Base-by-base conservation (phyloP, 2,797 vertebrate genomes). In the Acridotheres tristis region DNA sequence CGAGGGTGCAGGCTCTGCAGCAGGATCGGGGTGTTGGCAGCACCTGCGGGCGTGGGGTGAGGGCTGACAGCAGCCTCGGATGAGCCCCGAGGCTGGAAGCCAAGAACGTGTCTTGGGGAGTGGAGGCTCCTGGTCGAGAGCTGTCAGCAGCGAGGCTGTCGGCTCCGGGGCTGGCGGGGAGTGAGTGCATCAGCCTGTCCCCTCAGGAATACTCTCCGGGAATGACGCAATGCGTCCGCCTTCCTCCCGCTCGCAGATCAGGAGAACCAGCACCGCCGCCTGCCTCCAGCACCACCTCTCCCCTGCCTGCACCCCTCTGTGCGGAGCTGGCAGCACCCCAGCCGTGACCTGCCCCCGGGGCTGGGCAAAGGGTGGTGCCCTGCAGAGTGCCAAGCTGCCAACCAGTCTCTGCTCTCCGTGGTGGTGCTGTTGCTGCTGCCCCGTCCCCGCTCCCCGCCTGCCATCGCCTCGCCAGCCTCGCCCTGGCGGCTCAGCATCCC, bases 161-260 rank as follows among this genome's bases (percentile, higher is more conserved):
- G 6, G 88, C 90, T 83, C 72, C 27, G 11, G 68, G 76, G 57
- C 65, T 43, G 82, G 53, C 1, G 6, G n/a, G 73, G 85, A 88
- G 26, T 11, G 79, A 96, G 68, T 2, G 11, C 82, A 85, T 87
- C 92, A 51, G 89, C 71, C 85, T 7, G 7, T 30, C 32, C 95
- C 90, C 38, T 26, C 6, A 55, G 90, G 90, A 95, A 15, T 23
- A 1, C 67, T 57, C 69, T 43, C 67, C 5, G 8, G 79, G 59
- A 89, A 65, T 93, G 94, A 93, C 65, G 92, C 92, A 88, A 73
- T 76, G 79, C 63, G 4, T 25, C 83, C 36, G 72, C 89, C 89
- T 85, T 87, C 86, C 91, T 87, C 62, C 86, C 6, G 57, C 85
- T 83, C 17, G 6, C 38, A 1, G 9, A 36, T 17, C 36, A 3